These are phyloP conservation scores for Phataginus tricuspis DNA, from an alignment of 2,797 vertebrate species.

Conservation along the genomic window DNA sequence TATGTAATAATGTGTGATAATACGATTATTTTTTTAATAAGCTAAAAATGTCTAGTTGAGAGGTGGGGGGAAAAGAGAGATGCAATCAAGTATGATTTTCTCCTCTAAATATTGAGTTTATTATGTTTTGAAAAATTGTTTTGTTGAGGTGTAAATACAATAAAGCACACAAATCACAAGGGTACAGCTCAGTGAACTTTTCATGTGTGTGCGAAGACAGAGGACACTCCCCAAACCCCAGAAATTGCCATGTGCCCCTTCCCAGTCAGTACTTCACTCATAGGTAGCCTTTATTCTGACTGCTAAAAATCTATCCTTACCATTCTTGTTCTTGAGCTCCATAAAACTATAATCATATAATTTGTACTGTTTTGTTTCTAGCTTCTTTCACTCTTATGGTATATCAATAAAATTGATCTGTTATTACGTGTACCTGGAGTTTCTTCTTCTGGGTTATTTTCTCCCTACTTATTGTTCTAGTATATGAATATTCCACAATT, in stretches of 20 bases:
- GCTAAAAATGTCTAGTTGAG: neutral
- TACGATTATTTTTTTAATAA: conserved; percentile 8
- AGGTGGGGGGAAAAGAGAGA: neutral
- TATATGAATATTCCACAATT: neutral
- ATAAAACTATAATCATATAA: neutral
- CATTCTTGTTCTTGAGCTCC: neutral
- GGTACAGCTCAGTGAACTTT: neutral
- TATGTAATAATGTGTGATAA: neutral
- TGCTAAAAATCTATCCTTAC: neutral
- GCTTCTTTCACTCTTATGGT: neutral
- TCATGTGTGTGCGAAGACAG: neutral
- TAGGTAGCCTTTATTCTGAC: neutral
- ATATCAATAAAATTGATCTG: neutral
- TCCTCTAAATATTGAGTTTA: neutral
- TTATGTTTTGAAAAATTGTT: neutral
- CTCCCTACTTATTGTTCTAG: neutral
- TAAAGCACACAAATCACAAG: neutral
- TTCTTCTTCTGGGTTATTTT: neutral
- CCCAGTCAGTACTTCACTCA: neutral
- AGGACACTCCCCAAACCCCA: neutral
- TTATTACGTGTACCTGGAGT: neutral
- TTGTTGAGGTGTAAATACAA: neutral
- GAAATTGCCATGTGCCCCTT: neutral
- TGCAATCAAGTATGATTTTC: neutral
- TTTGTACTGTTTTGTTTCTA: neutral